These are phyloP conservation scores for Etheostoma perlongum DNA, from an alignment of 2,797 vertebrate species.

Conservation along the genomic window DNA sequence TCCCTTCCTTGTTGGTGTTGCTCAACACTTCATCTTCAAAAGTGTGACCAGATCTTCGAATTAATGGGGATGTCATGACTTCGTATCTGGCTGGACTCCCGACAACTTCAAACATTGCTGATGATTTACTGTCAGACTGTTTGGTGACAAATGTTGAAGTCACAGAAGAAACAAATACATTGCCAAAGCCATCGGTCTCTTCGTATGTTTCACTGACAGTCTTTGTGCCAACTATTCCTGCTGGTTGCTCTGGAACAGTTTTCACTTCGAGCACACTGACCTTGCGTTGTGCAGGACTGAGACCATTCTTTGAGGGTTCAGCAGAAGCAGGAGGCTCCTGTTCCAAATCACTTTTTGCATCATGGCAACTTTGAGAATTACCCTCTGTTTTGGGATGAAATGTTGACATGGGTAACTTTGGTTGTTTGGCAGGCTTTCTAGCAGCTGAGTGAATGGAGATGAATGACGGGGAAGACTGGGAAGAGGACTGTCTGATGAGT, in stretches of 20 bases:
- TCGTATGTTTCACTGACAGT: slow-evolving; percentile 89
- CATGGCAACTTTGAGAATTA: slow-evolving; percentile 13
- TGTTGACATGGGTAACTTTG: slow-evolving; percentile 68
- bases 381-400: slow-evolving; percentile 62
- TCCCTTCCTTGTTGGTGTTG: slow-evolving; percentile 78
- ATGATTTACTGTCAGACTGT: slow-evolving; percentile 84
- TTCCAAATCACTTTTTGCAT: slow-evolving; percentile 28
- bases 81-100: slow-evolving; percentile 80
- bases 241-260: slow-evolving; percentile 78
- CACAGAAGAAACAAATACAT: slow-evolving; percentile 85
- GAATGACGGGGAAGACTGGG: slow-evolving; percentile 90
- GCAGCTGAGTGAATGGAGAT: slow-evolving; percentile 92
- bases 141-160: slow-evolving; percentile 89
- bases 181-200: slow-evolving; percentile 89
- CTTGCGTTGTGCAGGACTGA: slow-evolving; percentile 78
- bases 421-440: slow-evolving; percentile 84
- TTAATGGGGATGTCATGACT: slow-evolving; percentile 82
- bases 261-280: slow-evolving; percentile 88
- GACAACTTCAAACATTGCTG: slow-evolving; percentile 79
- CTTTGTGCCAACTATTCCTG: slow-evolving; percentile 85
- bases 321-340: slow-evolving; percentile 28
- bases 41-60: slow-evolving; percentile 73
- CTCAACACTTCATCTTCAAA: slow-evolving; percentile 74
- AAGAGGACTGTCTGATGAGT: slow-evolving; percentile 72
- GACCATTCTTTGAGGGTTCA: slow-evolving; percentile 47